These are phyloP conservation scores for Corvus moneduloides DNA, from an alignment of 2,113 vertebrate genomes.

Conservation along the genomic window DNA sequence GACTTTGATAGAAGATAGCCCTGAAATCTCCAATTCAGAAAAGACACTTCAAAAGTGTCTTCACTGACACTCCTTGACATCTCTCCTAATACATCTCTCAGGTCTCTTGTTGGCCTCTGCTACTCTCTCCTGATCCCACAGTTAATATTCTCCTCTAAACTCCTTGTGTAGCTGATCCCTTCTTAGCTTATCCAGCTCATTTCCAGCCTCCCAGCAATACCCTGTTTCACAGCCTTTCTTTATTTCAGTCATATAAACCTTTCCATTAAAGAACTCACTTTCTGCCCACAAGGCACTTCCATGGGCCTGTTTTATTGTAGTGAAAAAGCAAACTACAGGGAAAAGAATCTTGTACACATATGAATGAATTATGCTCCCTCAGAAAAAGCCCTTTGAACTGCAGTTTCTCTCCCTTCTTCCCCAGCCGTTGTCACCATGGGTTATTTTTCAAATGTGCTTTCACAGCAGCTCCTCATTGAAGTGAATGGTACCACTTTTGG, in stretches of 20 bases:
- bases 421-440: not conserved
- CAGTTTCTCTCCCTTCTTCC: not conserved
- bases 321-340: slow-evolving; percentile 7
- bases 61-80: not conserved
- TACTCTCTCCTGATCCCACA: not conserved
- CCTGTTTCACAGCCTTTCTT: not conserved
- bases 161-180: not conserved
- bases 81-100: not conserved
- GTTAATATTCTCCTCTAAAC: not conserved
- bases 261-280: not conserved
- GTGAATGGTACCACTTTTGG: slow-evolving; percentile 12
- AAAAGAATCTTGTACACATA: not conserved
- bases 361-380: not conserved
- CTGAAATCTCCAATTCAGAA: not conserved
- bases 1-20: not conserved
- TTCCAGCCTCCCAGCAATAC: not conserved
- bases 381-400: slow-evolving; percentile 14
- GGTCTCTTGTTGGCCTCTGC: not conserved
- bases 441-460: slow-evolving; percentile 48
- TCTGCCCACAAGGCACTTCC: not conserved
- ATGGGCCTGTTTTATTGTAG: not conserved
- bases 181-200: not conserved
- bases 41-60: not conserved
- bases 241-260: not conserved
- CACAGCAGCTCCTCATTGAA: slow-evolving; percentile 17